phyloP scores from a whole-genome alignment of 1,140 invertebrate genomes.

The Drosophila obscura region DNA sequence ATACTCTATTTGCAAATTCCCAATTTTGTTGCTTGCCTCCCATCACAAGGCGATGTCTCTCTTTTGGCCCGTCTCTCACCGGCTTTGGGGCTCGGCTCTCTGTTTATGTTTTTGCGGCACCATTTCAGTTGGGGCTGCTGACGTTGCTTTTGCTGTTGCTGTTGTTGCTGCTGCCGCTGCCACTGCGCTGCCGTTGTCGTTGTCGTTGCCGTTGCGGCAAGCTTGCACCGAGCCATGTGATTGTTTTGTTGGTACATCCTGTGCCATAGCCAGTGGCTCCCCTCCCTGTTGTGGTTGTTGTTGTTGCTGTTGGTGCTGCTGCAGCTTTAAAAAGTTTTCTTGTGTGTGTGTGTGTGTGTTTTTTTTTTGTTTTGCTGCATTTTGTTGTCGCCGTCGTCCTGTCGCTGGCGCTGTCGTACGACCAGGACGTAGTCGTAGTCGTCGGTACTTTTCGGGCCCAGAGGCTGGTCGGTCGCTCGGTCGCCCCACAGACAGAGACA shows the following conservation, averaged over 20 bases:
- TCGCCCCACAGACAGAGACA: constrained; percentile 56
- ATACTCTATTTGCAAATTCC: neutral
- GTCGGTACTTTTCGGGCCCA: constrained; percentile 78
- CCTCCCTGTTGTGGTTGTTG: constrained; percentile 9
- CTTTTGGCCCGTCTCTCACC: constrained; percentile 40
- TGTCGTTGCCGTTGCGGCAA: constrained; percentile 49
- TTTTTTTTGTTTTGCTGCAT: constrained; percentile 63
- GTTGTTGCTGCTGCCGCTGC: neutral
- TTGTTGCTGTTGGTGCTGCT: constrained; percentile 16
- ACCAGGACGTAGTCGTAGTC: constrained; percentile 54
- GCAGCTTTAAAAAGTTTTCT: constrained; percentile 68
- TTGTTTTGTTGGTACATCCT: constrained; percentile 63
- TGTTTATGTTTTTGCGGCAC: constrained; percentile 81
- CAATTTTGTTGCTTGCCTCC: neutral
- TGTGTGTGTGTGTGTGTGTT: neutral
- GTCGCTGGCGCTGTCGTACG: constrained; percentile 31
- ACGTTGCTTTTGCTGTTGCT: constrained; percentile 25
- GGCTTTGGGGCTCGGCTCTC: constrained; percentile 59
- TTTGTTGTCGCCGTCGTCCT: constrained; percentile 65
- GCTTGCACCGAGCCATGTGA: constrained; percentile 71
- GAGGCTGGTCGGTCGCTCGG: constrained; percentile 72
- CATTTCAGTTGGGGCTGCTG: constrained; percentile 40
- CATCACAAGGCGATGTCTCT: constrained; percentile 11
- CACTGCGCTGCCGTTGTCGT: constrained; percentile 16
- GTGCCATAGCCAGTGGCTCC: constrained; percentile 56